Evolutionary conservation across 2,888 invertebrate species (phyloP).

Genomic region (Lepidocyrtoides sp.): DNA sequence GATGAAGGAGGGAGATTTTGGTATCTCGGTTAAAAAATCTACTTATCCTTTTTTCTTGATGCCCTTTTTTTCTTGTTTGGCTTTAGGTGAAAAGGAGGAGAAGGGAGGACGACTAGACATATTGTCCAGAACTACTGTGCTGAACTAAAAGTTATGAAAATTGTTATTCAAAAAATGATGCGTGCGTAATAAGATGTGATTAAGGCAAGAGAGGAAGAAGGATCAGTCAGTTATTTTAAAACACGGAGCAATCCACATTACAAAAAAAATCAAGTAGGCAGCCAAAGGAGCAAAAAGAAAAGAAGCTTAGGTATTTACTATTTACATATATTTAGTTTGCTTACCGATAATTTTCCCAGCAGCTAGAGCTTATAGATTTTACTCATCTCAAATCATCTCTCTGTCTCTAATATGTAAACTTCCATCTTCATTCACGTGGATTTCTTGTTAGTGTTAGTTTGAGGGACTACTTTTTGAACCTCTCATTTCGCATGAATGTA

Average conservation of each 20-base stretch:
- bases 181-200: constrained; percentile 42
- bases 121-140: constrained; percentile 74
- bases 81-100: constrained; percentile 60
- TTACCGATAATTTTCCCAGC: neutral
- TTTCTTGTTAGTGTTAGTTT: no score
- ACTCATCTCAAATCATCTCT: no score
- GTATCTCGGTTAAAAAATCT: constrained; percentile 62
- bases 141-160: constrained; percentile 73
- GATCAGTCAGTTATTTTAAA: neutral
- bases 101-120: constrained; percentile 39
- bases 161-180: constrained; percentile 55
- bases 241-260: neutral
- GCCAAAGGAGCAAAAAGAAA: neutral
- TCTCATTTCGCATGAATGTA: constrained; percentile 43
- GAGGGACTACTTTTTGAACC: no score
- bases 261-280: constrained; percentile 15
- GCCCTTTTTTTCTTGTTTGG: constrained; percentile 56
- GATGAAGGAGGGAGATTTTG: constrained; percentile 31
- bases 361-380: no score
- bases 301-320: no score
- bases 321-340: neutral
- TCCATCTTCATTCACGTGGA: neutral
- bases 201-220: no score
- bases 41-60: constrained; percentile 34
- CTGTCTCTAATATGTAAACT: no score